Conservation (phyloP, 2,113 vertebrate species). For the Spheniscus mendiculus region DNA sequence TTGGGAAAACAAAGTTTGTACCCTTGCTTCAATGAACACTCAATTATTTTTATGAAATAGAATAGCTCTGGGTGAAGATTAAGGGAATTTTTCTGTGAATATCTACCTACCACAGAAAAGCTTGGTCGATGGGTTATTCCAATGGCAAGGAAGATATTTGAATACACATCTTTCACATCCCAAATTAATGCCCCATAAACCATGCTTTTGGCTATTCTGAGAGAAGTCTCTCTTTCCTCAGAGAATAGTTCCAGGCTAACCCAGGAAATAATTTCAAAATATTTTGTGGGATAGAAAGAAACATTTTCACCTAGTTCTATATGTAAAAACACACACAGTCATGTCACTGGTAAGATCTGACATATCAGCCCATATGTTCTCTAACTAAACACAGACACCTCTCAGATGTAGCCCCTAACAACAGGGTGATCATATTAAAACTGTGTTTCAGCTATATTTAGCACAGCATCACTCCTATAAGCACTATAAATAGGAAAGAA, state of each 20-base stretch:
- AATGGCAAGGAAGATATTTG: background rate
- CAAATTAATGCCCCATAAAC: background rate
- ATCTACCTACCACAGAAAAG: background rate
- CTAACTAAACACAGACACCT: background rate
- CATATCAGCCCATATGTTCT: background rate
- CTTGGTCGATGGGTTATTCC: background rate
- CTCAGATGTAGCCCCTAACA: background rate
- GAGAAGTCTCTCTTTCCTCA: background rate
- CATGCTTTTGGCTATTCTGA: background rate
- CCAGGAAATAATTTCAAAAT: background rate
- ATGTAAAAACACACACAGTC: background rate
- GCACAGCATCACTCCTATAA: background rate
- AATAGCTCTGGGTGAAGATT: background rate
- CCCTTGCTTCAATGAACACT: background rate
- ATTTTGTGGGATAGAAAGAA: background rate
- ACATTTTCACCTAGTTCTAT: background rate
- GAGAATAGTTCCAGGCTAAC: background rate
- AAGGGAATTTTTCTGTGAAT: background rate
- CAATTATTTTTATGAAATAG: background rate
- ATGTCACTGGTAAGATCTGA: background rate
- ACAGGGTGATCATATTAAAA: background rate
- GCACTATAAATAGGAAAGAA: background rate
- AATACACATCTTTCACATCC: background rate
- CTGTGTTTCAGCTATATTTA: constrained; percentile 34
- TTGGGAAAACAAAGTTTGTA: background rate